Conservation (phyloP, 2,888 invertebrate species). For the Campaea margaritaria region DNA sequence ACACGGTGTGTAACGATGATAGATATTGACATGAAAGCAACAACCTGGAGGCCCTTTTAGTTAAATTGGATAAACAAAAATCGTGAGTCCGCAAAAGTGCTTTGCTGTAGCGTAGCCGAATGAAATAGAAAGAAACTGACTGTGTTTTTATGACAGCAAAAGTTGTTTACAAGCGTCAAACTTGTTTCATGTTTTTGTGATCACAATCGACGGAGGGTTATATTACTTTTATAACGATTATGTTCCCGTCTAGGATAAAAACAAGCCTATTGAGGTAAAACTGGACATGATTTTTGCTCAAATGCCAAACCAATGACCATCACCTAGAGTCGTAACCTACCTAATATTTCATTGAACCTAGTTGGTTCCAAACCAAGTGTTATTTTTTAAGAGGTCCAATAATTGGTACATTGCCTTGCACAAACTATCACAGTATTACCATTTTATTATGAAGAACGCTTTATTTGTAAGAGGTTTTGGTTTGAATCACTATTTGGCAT, state of each 20-base stretch:
- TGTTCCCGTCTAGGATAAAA: constrained; percentile 37
- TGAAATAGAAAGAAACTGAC: constrained; percentile 48
- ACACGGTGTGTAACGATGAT: constrained; percentile 42
- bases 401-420: too few species aligned
- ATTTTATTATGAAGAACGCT: not conserved
- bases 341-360: not conserved
- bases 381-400: too few species aligned
- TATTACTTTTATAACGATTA: constrained; percentile 47
- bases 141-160: constrained; percentile 63
- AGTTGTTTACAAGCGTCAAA: constrained; percentile 54
- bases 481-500: constrained; percentile 2
- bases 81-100: constrained; percentile 33
- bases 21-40: constrained; percentile 40
- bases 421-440: too few species aligned
- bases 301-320: not conserved
- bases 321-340: too few species aligned
- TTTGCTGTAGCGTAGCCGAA: constrained; percentile 28
- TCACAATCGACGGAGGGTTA: constrained; percentile 43
- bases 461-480: not conserved
- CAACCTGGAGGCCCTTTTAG: constrained; percentile 33
- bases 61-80: constrained; percentile 44
- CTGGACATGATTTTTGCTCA: not conserved
- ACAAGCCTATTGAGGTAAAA: constrained; percentile 26
- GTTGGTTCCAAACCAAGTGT: too few species aligned
- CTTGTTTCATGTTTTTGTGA: constrained; percentile 51